Base-by-base conservation (phyloP, 2,113 vertebrate genomes). In the Dromas ardeola region DNA sequence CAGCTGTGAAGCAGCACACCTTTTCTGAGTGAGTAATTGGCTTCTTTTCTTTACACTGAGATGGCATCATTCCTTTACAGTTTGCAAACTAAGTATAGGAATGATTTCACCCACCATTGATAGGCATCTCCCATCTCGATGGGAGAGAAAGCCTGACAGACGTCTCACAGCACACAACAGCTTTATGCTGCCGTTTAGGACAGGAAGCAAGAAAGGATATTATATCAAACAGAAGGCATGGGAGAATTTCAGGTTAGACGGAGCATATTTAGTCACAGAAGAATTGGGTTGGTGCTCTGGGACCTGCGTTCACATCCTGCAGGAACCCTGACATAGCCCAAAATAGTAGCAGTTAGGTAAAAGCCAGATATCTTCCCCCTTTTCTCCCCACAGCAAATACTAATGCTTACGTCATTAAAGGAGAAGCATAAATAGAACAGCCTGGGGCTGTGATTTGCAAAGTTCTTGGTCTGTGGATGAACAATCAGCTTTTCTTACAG, bases 181-280 rank as follows among this genome's bases (percentile, higher is more conserved):
- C 83, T 90, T 71, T 52, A 43, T 52, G 80, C 72, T 74, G 66
- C 76, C 4, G 6, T 19, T 83, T 32, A 76, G 79, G 91, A 79
- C 94, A 97, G 96, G 96, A 97, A 94, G 65, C 58, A 85, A 91
- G 91, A 89, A 91, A 95, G 93, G 95, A 97, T 95, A 85, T 95
- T 96, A 69, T 94, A 95, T 91, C 91, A 95, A 97, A 97, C 88
- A 95, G 94, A 77, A 93, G 83, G 86, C 93, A 96, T 80, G 81
- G 86, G 86, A 96, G 93, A 97, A 85, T 81, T 96, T 93, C 93
- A 85, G 91, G 95, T 95, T 97, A 80, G 84, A 88, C 16, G 7
- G 80, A 81, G 93, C 66, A 36, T 15, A 81, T 45, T 92, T 81
- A 94, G 86, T 74, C 59, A 76, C 88, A 89, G 58, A 87, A 89